These are phyloP conservation scores for Chlorodrepanis virens DNA, from an alignment of 2,113 vertebrate species.

Conservation along the genomic window DNA sequence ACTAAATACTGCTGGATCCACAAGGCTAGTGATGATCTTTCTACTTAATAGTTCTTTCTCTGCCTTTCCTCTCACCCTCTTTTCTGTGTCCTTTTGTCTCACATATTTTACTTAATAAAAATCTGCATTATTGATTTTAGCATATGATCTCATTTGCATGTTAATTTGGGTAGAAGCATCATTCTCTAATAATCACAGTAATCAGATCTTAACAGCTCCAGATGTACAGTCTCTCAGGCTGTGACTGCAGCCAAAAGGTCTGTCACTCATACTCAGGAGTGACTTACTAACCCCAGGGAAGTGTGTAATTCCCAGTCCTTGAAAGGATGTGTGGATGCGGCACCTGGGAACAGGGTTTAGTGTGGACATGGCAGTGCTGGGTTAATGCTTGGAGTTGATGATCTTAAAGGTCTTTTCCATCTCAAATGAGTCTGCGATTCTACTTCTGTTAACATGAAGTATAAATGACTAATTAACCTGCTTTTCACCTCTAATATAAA, in stretches of 20 bases:
- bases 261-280: background rate
- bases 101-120: background rate
- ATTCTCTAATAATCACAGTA: background rate
- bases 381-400: background rate
- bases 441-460: background rate
- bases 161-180: background rate
- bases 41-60: background rate
- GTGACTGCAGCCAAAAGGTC: background rate
- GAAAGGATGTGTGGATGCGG: background rate
- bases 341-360: background rate
- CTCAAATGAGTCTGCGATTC: background rate
- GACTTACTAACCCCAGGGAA: background rate
- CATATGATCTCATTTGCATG: background rate
- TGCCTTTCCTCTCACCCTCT: background rate
- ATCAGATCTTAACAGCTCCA: background rate
- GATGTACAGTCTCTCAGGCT: background rate
- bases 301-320: background rate
- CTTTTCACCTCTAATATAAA: background rate
- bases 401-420: background rate
- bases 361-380: background rate
- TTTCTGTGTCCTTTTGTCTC: background rate
- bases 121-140: background rate
- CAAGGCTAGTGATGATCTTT: background rate
- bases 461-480: background rate
- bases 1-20: background rate